A percentile compares a stretch with the other conserved stretches of the same genome.
Conservation (phyloP, 2,113 vertebrate genomes). For the Myrmecobius fasciatus region DNA sequence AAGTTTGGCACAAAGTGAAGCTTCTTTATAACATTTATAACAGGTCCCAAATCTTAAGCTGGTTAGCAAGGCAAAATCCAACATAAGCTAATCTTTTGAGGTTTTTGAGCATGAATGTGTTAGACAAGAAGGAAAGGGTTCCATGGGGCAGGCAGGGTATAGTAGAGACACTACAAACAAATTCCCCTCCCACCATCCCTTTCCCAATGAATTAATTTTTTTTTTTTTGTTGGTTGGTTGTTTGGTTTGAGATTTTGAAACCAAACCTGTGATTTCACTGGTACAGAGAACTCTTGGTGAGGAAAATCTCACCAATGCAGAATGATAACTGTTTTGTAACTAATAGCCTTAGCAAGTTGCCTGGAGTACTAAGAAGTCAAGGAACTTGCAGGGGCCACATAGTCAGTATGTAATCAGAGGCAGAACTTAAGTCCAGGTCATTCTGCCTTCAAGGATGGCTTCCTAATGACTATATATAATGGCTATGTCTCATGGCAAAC, state of each 20-base stretch:
- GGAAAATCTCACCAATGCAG: neutral
- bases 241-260: neutral
- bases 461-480: neutral
- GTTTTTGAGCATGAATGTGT: slow-evolving; percentile 23
- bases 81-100: slow-evolving; percentile 22
- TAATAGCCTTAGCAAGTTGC: neutral
- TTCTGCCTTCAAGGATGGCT: neutral
- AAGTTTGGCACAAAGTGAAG: slow-evolving; percentile 51
- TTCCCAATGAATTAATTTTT: neutral
- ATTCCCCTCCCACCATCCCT: neutral
- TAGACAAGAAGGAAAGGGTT: slow-evolving; percentile 26
- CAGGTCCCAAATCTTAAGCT: neutral
- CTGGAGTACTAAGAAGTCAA: neutral
- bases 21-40: slow-evolving; percentile 50
- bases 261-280: neutral
- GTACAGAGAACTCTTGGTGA: neutral
- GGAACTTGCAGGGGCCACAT: neutral
- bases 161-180: neutral
- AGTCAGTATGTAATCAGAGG: neutral
- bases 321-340: neutral
- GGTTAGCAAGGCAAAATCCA: slow-evolving; percentile 39
- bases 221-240: too few species aligned
- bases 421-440: neutral
- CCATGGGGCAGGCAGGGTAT: slow-evolving; percentile 16
- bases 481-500: neutral